These are phyloP conservation scores for Pristionchus japonicus DNA, from an alignment of 2,888 invertebrate species.

Conservation along the genomic window DNA sequence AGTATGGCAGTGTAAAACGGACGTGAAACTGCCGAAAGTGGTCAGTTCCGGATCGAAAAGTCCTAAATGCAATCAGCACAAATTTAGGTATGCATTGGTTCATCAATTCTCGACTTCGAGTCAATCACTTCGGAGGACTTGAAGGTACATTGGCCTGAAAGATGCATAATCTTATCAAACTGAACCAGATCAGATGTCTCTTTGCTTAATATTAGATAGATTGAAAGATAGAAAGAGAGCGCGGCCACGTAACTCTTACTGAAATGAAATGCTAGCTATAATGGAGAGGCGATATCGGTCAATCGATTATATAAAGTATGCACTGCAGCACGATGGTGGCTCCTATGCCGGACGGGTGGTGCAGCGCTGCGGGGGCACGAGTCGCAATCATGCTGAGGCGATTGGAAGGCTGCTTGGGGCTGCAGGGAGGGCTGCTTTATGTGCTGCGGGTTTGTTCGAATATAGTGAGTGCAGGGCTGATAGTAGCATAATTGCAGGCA, in stretches of 20 bases:
- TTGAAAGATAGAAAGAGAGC: too few species aligned
- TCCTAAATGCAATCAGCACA: neutral
- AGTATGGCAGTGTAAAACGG: too few species aligned
- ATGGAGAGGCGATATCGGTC: too few species aligned
- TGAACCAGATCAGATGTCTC: too few species aligned
- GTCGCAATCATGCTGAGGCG: constrained; percentile 90
- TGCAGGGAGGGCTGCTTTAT: constrained; percentile 36
- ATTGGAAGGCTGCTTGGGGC: constrained; percentile 77
- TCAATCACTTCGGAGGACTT: neutral
- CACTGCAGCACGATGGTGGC: constrained; percentile 86
- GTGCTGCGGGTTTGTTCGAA: neutral
- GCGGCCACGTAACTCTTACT: too few species aligned
- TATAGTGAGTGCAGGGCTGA: too few species aligned
- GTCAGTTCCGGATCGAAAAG: neutral
- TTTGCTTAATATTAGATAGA: too few species aligned
- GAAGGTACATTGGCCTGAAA: neutral
- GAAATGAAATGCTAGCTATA: too few species aligned
- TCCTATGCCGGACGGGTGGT: constrained; percentile 83
- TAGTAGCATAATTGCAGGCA: too few species aligned
- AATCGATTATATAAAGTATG: too few species aligned
- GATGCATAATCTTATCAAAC: neutral
- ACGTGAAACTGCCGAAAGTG: neutral
- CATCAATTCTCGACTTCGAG: neutral
- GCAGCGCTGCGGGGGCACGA: constrained; percentile 89
- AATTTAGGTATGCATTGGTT: neutral